Percentiles rank a stretch among this genome's conserved stretches.
phyloP scores from a whole-genome alignment of 2,113 vertebrate genomes.

The Uropsilus gracilis region DNA sequence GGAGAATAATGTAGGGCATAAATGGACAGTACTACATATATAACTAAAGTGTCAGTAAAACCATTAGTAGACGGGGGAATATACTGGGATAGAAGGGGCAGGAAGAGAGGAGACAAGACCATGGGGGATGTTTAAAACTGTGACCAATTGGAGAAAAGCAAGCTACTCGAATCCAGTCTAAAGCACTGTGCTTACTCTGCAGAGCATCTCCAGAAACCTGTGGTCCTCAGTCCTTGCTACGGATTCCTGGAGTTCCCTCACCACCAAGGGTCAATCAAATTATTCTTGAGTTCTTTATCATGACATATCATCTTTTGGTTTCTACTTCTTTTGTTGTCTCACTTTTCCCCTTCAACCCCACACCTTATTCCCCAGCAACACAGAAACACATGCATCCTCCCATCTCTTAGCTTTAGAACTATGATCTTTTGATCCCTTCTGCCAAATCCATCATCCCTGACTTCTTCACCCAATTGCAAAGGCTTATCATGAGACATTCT shows the following conservation, averaged over 20 bases:
- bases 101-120: neutral
- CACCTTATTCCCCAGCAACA: neutral
- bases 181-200: neutral
- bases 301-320: neutral
- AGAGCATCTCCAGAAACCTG: neutral
- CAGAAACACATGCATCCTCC: neutral
- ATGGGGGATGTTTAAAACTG: neutral
- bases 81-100: neutral
- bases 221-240: neutral
- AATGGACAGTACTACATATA: neutral
- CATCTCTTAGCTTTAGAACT: neutral
- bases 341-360: neutral
- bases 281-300: neutral
- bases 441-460: neutral
- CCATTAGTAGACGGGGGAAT: neutral
- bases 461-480: neutral
- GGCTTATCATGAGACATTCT: neutral
- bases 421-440: neutral
- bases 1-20: neutral
- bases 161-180: neutral
- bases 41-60: neutral
- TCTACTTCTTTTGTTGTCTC: neutral
- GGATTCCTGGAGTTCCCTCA: neutral
- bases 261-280: too few species aligned
- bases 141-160: neutral